Percentiles rank a stretch among this genome's conserved stretches.
Evolutionary conservation across 1,140 invertebrate genomes (phyloP).

Genomic region (Sitophilus oryzae): DNA sequence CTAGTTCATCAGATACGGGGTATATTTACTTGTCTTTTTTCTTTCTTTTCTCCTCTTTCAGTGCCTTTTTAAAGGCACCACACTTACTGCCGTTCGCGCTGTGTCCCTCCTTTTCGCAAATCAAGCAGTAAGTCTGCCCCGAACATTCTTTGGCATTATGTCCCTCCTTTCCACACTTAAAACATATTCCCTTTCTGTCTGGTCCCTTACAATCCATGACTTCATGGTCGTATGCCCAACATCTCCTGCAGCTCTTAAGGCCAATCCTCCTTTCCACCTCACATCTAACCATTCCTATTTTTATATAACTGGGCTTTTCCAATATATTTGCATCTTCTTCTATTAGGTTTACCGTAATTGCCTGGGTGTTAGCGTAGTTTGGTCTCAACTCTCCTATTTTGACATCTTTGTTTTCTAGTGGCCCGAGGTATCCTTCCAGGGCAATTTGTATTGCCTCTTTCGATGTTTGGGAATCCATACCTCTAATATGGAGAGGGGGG

Average conservation of each 20-base stretch:
- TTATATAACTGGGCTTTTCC: neutral
- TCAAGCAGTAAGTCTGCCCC: constrained; percentile 3
- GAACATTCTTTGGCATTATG: constrained; percentile 9
- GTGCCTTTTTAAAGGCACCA: constrained; percentile 6
- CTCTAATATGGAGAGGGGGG: constrained; percentile 9
- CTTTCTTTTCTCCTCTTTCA: too few species aligned
- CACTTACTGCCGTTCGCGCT: constrained; percentile 1
- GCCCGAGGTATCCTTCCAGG: neutral
- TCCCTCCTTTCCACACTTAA: constrained; percentile 14
- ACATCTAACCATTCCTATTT: constrained; percentile 12
- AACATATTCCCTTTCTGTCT: constrained; percentile 14
- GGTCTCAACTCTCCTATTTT: constrained; percentile 10
- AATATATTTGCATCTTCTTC: neutral
- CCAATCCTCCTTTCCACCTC: neutral
- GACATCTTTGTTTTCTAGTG: neutral
- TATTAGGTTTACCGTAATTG: constrained; percentile 1
- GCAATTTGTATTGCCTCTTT: constrained; percentile 2
- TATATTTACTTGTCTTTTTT: too few species aligned
- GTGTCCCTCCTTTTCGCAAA: constrained; percentile 6
- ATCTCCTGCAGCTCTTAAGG: constrained; percentile 9
- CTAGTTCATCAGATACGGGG: too few species aligned
- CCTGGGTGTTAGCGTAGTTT: neutral
- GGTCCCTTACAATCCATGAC: constrained; percentile 3
- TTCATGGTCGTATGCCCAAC: constrained; percentile 9
- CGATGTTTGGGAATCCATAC: neutral